Conservation (phyloP, 2,888 invertebrate genomes). For the Andrena hattorfiana region DNA sequence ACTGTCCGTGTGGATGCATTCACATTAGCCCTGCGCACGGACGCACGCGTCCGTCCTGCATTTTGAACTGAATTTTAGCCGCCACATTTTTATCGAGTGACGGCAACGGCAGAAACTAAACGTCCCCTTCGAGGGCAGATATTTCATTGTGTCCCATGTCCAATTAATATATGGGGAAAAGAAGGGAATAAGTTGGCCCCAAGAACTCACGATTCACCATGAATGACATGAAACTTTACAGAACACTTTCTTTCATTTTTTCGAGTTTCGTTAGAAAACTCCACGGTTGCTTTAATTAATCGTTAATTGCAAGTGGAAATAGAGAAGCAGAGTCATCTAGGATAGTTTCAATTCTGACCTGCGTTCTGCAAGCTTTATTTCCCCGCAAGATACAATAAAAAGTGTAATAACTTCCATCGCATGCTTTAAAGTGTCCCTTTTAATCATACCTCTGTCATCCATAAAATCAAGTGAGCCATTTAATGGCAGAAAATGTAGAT, state of each 20-base stretch:
- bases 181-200: background rate
- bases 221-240: no score
- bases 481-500: no score
- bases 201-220: no score
- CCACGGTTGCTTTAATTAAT: conserved; percentile 83
- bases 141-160: background rate
- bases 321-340: no score
- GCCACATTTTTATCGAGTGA: background rate
- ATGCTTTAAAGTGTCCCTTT: no score
- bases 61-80: conserved; percentile 26
- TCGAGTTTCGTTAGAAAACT: conserved; percentile 10
- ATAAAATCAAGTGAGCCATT: no score
- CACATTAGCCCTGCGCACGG: conserved; percentile 3
- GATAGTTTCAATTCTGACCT: background rate
- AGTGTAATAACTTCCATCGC: no score
- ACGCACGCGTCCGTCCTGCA: background rate
- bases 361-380: background rate
- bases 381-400: background rate
- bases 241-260: no score
- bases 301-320: conserved; percentile 64
- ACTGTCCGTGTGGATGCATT: background rate
- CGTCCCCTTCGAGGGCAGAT: background rate
- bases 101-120: background rate
- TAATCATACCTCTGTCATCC: no score
- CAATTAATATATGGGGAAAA: conserved; percentile 3